phyloP scores from a whole-genome alignment of 2,888 invertebrate genomes.

The Pyrocoelia pectoralis region DNA sequence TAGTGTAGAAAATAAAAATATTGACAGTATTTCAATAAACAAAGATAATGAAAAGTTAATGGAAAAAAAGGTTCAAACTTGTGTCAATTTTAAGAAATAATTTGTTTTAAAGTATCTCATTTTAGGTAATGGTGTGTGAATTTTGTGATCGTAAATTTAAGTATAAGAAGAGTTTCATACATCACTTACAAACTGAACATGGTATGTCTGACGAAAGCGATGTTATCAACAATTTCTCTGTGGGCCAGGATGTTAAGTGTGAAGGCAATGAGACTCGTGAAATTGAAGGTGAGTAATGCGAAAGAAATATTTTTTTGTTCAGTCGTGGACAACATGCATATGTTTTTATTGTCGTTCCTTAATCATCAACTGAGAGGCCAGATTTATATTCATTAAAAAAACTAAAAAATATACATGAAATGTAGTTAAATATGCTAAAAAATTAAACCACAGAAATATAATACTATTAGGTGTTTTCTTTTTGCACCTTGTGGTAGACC shows the following conservation, averaged over 20 bases:
- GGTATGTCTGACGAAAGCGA: conserved; percentile 56
- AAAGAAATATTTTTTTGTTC: too few species aligned
- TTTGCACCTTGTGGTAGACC: too few species aligned
- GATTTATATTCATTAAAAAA: too few species aligned
- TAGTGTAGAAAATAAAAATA: not conserved
- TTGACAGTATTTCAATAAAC: too few species aligned
- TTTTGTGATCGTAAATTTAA: conserved; percentile 60
- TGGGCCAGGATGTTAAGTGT: not conserved
- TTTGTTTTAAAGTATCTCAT: conserved; percentile 11
- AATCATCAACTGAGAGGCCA: too few species aligned
- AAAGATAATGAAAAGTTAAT: conserved; percentile 13
- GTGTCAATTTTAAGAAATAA: not conserved
- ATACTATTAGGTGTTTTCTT: too few species aligned
- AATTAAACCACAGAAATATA: too few species aligned
- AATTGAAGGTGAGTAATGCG: conserved; percentile 12
- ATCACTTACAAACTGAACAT: conserved; percentile 59
- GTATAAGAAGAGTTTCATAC: conserved; percentile 58
- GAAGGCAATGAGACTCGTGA: conserved; percentile 6
- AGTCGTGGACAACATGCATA: too few species aligned
- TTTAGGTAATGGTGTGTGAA: conserved; percentile 58
- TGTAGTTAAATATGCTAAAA: too few species aligned
- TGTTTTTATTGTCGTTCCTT: too few species aligned
- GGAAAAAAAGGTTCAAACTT: conserved; percentile 44
- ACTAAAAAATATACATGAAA: too few species aligned
- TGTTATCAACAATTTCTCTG: conserved; percentile 28